Conservation (phyloP, 2,888 invertebrate genomes). For the Dryobota labecula region DNA sequence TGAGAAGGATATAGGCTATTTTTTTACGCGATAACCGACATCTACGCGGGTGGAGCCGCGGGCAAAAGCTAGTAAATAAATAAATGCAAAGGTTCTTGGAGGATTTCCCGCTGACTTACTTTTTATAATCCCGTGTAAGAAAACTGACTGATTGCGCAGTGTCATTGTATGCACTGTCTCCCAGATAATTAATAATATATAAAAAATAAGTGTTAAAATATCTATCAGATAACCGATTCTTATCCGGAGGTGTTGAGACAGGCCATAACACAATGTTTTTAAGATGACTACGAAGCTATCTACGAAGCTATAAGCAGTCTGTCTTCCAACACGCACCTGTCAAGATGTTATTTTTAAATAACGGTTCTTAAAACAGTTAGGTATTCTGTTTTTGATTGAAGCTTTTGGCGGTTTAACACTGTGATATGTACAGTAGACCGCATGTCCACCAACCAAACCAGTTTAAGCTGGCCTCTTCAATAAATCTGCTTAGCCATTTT, state of each 20-base stretch:
- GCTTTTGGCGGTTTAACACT: constrained; percentile 13
- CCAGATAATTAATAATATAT: background rate
- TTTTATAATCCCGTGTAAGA: background rate
- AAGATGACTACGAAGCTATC: background rate
- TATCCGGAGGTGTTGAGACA: background rate
- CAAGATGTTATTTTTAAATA: constrained; percentile 40
- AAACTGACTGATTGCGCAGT: background rate
- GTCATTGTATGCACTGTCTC: background rate
- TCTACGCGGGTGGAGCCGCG: too few relatives aligned
- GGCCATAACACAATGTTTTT: background rate
- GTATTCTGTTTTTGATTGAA: constrained; percentile 17
- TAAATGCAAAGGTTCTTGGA: too few relatives aligned
- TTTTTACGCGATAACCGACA: too few relatives aligned
- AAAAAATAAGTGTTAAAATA: background rate
- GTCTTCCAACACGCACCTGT: constrained; percentile 24
- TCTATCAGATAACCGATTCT: background rate
- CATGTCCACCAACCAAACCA: background rate
- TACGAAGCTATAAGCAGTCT: background rate
- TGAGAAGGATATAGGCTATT: too few relatives aligned
- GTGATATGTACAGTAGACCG: background rate
- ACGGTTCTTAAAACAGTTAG: constrained; percentile 48
- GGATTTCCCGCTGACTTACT: too few relatives aligned
- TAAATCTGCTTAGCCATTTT: too few relatives aligned
- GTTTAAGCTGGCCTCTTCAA: background rate
- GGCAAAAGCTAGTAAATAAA: too few relatives aligned